Evolutionary conservation across 1,140 invertebrate genomes (phyloP).

Genomic region (Zaprionus gabonicus): DNA sequence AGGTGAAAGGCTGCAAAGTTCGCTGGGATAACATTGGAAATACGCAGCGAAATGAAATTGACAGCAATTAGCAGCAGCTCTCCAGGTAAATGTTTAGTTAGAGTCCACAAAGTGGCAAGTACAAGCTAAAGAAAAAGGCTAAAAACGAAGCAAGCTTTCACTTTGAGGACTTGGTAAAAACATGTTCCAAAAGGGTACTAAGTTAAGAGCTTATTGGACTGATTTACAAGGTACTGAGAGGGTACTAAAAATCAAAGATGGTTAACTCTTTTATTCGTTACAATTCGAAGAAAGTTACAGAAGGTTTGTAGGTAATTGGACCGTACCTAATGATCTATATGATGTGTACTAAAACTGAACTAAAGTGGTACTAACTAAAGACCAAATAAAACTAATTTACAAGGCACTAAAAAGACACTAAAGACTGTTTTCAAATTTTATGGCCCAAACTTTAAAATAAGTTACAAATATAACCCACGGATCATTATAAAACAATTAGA

Average conservation of each 20-base stretch:
- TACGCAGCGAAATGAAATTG: slow-evolving; percentile 15
- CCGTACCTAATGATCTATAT: no score
- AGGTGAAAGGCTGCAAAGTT: slow-evolving; percentile 39
- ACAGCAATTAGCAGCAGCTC: slow-evolving; percentile 13
- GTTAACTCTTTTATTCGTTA: no score
- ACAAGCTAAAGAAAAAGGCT: neutral
- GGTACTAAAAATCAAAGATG: neutral
- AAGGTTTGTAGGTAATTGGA: no score
- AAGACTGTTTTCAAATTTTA: no score
- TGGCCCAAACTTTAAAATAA: neutral
- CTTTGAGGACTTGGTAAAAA: neutral
- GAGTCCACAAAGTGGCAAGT: neutral
- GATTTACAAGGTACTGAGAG: neutral
- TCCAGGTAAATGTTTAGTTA: slow-evolving; percentile 23
- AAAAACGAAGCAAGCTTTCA: neutral
- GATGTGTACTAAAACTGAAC: no score
- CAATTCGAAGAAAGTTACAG: no score
- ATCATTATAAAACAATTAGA: neutral
- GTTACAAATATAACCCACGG: neutral
- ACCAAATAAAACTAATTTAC: no score
- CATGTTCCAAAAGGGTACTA: neutral
- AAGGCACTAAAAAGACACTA: no score
- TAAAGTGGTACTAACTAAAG: no score
- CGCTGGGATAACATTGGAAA: slow-evolving; percentile 17
- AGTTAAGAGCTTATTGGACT: neutral